These are phyloP conservation scores for Hirtodrosophila cameraria DNA, from an alignment of 2,888 invertebrate species.

Conservation along the genomic window DNA sequence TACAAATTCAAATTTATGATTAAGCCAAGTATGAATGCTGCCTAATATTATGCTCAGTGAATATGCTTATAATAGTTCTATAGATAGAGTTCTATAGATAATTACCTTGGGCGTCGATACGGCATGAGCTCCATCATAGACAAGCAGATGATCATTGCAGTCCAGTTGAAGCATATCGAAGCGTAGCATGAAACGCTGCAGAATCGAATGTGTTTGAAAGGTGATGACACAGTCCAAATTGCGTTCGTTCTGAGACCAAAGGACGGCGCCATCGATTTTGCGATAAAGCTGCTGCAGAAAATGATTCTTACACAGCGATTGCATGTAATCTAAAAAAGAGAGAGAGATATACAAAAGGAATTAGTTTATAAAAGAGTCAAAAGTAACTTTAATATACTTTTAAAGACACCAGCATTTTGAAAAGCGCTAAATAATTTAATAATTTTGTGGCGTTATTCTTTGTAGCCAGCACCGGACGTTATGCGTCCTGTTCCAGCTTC, in stretches of 20 bases:
- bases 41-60: too few relatives aligned
- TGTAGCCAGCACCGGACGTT: conserved; percentile 7
- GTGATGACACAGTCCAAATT: conserved; percentile 96
- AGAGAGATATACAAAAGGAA: conserved; percentile 1
- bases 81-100: too few relatives aligned
- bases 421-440: conserved; percentile 34
- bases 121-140: conserved; percentile 96
- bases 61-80: too few relatives aligned
- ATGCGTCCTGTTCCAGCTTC: conserved; percentile 38
- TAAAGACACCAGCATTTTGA: conserved; percentile 3
- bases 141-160: conserved; percentile 96
- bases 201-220: conserved; percentile 96
- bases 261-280: conserved; percentile 95
- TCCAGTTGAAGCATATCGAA: conserved; percentile 96
- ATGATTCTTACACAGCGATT: conserved; percentile 94
- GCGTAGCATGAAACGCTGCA: conserved; percentile 96
- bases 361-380: not conserved
- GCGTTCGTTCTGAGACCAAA: conserved; percentile 95
- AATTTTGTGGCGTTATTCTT: conserved; percentile 29
- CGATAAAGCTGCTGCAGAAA: conserved; percentile 94
- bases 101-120: conserved; percentile 94
- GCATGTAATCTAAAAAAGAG: conserved; percentile 92
- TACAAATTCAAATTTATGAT: too few relatives aligned
- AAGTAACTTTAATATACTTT: not conserved
- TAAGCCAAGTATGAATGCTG: too few relatives aligned